phyloP scores from a whole-genome alignment of 2,113 vertebrate genomes.

The Parus major region DNA sequence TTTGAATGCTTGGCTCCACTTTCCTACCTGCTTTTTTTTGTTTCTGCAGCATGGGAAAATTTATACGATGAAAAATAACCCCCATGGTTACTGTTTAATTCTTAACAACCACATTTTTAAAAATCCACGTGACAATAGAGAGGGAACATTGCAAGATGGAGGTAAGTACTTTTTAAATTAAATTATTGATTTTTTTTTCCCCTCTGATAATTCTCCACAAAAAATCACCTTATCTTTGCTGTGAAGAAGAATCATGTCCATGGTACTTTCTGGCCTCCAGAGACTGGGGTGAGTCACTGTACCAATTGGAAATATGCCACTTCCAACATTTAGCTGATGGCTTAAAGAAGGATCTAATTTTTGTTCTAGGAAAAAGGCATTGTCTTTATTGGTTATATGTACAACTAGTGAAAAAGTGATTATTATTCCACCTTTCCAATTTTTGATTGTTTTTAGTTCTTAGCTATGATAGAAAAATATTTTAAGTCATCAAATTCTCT shows the following conservation, averaged over 20 bases:
- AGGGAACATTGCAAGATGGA: conserved; percentile 39
- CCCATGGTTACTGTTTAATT: conserved; percentile 65
- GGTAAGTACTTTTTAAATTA: neutral
- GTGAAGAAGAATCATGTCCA: neutral
- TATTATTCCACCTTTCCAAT: neutral
- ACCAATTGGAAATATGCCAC: neutral
- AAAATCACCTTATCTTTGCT: neutral
- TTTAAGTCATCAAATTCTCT: neutral
- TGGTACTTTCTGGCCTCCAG: neutral
- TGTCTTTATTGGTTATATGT: neutral
- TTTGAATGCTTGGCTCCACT: neutral
- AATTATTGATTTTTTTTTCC: neutral
- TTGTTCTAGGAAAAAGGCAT: neutral
- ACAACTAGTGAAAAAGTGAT: neutral
- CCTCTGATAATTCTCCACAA: neutral
- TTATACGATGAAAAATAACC: conserved; percentile 59
- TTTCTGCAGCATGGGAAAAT: neutral
- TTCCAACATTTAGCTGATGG: neutral
- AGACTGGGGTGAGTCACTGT: neutral
- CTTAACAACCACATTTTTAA: conserved; percentile 57
- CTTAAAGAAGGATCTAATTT: neutral
- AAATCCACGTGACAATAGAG: neutral
- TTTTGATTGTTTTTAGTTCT: neutral
- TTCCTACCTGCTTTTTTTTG: neutral
- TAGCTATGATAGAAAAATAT: neutral